These are phyloP conservation scores for Autographa gamma DNA, from an alignment of 2,888 invertebrate species.

Conservation along the genomic window DNA sequence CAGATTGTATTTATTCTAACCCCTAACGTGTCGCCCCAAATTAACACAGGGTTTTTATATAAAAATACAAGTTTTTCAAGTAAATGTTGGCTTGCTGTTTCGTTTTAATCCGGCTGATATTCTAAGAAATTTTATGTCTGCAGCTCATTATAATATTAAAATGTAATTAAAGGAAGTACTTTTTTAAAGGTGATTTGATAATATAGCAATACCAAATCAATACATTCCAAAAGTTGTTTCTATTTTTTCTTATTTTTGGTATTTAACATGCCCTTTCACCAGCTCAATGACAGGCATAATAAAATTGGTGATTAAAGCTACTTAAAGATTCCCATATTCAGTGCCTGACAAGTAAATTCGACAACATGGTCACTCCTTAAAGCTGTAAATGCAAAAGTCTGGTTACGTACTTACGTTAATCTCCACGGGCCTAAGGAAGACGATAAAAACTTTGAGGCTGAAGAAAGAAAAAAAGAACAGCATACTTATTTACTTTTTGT, in stretches of 20 bases:
- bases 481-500: slow-evolving; percentile 30
- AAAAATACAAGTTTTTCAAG: slow-evolving; percentile 37
- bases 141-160: not conserved
- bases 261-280: no score
- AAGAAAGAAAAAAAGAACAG: slow-evolving; percentile 14
- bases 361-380: slow-evolving; percentile 29
- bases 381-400: slow-evolving; percentile 36
- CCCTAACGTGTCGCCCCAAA: slow-evolving; percentile 52
- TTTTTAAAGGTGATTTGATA: no score
- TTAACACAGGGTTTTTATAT: slow-evolving; percentile 48
- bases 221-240: no score
- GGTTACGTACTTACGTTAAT: slow-evolving; percentile 30
- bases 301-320: not conserved
- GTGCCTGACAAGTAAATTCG: slow-evolving; percentile 20
- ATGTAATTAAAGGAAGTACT: no score
- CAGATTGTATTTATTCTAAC: slow-evolving; percentile 53
- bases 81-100: slow-evolving; percentile 34
- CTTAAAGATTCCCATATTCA: not conserved
- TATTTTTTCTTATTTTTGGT: no score
- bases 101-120: slow-evolving; percentile 23
- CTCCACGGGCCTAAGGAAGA: slow-evolving; percentile 39
- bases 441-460: slow-evolving; percentile 39
- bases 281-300: not conserved
- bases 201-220: no score
- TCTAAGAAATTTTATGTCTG: not conserved